Conservation (phyloP, 1,140 invertebrate genomes). For the Ceratosolen solmsi region DNA sequence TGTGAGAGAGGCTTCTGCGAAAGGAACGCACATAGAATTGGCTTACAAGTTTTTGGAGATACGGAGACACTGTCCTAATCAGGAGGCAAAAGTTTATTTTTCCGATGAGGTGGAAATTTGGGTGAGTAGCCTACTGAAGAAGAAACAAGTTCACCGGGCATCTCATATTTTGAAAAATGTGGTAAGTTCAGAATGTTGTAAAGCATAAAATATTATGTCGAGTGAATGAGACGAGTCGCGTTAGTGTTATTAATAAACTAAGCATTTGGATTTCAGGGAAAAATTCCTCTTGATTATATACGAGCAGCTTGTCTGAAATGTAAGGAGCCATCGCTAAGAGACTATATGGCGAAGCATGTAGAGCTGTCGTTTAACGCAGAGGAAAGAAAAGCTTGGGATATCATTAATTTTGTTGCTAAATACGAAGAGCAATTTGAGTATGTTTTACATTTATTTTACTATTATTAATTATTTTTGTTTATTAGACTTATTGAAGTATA, state of each 20-base stretch:
- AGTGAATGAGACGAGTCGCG: too few species aligned
- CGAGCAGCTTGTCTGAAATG: conserved; percentile 74
- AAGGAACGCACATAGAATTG: conserved; percentile 77
- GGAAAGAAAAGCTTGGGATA: conserved; percentile 75
- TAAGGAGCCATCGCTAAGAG: conserved; percentile 72
- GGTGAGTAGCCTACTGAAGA: conserved; percentile 76
- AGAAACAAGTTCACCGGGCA: conserved; percentile 78
- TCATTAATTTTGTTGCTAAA: conserved; percentile 74
- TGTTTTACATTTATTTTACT: conserved; percentile 32
- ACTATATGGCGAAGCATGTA: conserved; percentile 77
- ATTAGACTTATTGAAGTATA: not conserved
- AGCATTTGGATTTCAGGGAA: conserved; percentile 60
- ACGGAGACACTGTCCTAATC: conserved; percentile 73
- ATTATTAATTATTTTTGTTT: not conserved
- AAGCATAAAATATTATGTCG: not conserved
- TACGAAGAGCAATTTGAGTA: conserved; percentile 65
- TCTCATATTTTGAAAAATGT: conserved; percentile 78
- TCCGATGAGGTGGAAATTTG: conserved; percentile 76
- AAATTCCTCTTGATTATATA: conserved; percentile 76
- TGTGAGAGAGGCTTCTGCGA: conserved; percentile 78
- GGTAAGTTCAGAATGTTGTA: conserved; percentile 50
- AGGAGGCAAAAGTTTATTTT: conserved; percentile 73
- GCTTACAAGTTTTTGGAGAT: conserved; percentile 76
- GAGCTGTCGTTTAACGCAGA: conserved; percentile 71
- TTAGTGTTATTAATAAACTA: not conserved